These are phyloP conservation scores for Rhopalosiphum padi DNA, from an alignment of 1,140 invertebrate species.

Conservation along the genomic window DNA sequence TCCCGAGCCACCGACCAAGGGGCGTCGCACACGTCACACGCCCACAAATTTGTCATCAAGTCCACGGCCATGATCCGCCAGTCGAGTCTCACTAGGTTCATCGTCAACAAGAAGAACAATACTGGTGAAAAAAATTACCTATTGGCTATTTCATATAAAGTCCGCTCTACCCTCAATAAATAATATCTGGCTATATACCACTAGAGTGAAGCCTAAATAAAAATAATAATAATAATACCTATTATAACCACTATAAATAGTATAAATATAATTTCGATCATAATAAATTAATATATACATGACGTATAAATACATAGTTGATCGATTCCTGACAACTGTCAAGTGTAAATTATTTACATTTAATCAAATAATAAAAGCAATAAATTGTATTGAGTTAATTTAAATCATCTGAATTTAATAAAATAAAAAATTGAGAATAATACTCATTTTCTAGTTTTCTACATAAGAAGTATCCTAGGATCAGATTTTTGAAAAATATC, in stretches of 20 bases:
- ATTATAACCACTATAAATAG: not conserved
- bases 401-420: not conserved
- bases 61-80: slow-evolving; percentile 70
- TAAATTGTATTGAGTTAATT: not conserved
- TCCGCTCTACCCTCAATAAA: not conserved
- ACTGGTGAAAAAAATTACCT: slow-evolving; percentile 5
- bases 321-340: not conserved
- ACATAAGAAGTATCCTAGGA: not conserved
- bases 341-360: not conserved
- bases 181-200: not conserved
- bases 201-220: not conserved
- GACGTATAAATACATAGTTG: not conserved
- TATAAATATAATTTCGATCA: not conserved
- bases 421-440: not conserved
- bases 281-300: not conserved
- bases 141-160: too few species aligned
- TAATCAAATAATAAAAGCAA: not conserved
- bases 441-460: not conserved
- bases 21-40: slow-evolving; percentile 61
- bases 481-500: not conserved
- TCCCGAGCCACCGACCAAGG: slow-evolving; percentile 63
- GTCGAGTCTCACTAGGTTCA: slow-evolving; percentile 72
- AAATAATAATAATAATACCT: too few species aligned
- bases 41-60: slow-evolving; percentile 63
- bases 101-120: slow-evolving; percentile 68